Conservation (phyloP, 1,140 invertebrate species). For the Zaprionus africanus region DNA sequence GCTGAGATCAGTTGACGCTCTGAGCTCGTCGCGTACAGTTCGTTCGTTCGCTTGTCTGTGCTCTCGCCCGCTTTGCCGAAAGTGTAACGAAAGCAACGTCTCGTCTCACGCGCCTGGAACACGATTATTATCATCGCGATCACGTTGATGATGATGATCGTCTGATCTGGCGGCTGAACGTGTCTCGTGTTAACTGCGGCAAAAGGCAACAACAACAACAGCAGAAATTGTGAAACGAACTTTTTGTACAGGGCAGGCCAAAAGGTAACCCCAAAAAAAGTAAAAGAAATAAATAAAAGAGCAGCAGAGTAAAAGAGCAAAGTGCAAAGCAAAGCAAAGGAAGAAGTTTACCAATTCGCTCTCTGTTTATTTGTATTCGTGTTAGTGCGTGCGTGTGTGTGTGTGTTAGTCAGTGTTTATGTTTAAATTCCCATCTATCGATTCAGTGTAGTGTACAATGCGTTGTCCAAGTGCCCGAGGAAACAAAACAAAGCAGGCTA, state of each 20-base stretch:
- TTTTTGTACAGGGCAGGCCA: conserved; percentile 33
- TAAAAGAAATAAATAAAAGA: conserved; percentile 57
- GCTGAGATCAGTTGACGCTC: conserved; percentile 47
- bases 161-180: conserved; percentile 59
- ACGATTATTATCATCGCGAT: conserved; percentile 52
- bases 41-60: conserved; percentile 1
- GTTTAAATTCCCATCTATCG: conserved; percentile 29
- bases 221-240: conserved; percentile 51
- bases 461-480: conserved; percentile 25
- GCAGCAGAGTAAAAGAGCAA: conserved; percentile 38
- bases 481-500: conserved; percentile 35
- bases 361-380: conserved; percentile 1
- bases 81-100: conserved; percentile 41
- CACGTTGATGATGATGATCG: conserved; percentile 58
- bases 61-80: conserved; percentile 32
- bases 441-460: conserved; percentile 25
- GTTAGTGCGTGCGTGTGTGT: conserved; percentile 4
- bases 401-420: conserved; percentile 35
- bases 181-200: conserved; percentile 60
- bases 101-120: conserved; percentile 49
- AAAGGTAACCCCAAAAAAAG: conserved; percentile 45
- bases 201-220: conserved; percentile 35
- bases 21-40: conserved; percentile 48
- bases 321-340: conserved; percentile 22
- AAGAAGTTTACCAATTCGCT: conserved; percentile 60